These are phyloP conservation scores for Thalassarche chlororhynchos DNA, from an alignment of 2,113 vertebrate species.

Conservation along the genomic window DNA sequence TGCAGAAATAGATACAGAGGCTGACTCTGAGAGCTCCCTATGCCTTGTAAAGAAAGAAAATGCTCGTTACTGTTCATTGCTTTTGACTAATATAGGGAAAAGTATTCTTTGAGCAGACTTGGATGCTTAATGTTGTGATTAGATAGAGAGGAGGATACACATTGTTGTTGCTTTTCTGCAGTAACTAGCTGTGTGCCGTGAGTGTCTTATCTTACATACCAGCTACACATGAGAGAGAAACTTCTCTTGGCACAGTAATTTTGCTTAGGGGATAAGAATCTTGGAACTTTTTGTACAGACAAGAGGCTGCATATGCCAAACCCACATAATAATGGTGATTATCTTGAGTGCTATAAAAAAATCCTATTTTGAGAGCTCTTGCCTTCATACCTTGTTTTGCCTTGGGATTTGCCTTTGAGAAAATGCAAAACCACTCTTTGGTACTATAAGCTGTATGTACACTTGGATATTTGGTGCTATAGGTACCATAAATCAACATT, in stretches of 20 bases:
- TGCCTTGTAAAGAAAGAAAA: neutral
- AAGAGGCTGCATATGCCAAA: neutral
- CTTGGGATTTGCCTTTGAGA: neutral
- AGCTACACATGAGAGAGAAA: neutral
- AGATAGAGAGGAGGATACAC: neutral
- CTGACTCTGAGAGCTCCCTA: neutral
- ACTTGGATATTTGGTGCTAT: neutral
- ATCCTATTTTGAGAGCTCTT: neutral
- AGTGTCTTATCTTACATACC: neutral
- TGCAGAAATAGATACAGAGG: neutral
- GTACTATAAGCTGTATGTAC: neutral
- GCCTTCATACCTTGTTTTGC: neutral
- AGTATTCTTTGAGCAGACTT: neutral
- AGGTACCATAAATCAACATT: neutral
- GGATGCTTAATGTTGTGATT: neutral
- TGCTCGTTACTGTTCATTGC: neutral
- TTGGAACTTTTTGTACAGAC: neutral
- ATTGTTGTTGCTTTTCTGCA: neutral
- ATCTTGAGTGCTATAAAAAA: neutral
- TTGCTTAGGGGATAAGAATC: neutral
- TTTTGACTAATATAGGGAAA: neutral
- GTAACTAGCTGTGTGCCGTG: fast-evolving
- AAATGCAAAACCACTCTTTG: neutral
- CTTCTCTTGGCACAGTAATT: neutral
- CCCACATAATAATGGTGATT: neutral